Evolutionary conservation across 1,140 invertebrate species (phyloP).

Genomic region (Leptopilina clavipes): DNA sequence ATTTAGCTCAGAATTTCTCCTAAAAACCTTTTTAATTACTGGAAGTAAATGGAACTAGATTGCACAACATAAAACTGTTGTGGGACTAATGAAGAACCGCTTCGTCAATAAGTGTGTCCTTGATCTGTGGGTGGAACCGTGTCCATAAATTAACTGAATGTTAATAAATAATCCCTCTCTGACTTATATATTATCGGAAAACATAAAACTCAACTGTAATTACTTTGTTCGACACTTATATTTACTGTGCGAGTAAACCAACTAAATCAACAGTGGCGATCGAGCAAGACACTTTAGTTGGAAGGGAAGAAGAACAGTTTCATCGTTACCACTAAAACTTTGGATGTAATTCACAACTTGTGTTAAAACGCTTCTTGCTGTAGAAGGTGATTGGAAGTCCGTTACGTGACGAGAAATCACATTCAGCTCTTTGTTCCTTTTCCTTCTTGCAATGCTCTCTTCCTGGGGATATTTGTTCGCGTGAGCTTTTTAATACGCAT

Average conservation of each 20-base stretch:
- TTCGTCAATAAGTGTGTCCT: no score
- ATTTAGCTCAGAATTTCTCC: no score
- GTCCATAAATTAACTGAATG: neutral
- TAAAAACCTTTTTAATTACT: no score
- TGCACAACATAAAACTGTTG: no score
- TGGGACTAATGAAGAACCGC: no score
- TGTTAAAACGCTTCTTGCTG: neutral
- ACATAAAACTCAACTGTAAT: slow-evolving; percentile 6
- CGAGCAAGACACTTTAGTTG: neutral
- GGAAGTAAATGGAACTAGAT: no score
- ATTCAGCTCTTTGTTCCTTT: neutral
- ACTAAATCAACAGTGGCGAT: slow-evolving; percentile 11
- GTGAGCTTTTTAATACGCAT: neutral
- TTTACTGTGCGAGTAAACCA: neutral
- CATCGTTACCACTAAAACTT: slow-evolving; percentile 2
- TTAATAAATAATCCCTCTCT: neutral
- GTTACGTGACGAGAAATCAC: slow-evolving; percentile 27
- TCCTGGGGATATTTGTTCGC: neutral
- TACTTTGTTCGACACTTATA: neutral
- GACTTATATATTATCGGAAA: neutral
- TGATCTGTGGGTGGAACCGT: neutral
- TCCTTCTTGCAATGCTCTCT: neutral
- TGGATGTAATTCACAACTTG: slow-evolving; percentile 21
- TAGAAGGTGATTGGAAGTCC: slow-evolving; percentile 2
- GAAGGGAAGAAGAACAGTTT: neutral